These are phyloP conservation scores for Drosophila hydei DNA, from an alignment of 1,140 invertebrate species.

Conservation along the genomic window DNA sequence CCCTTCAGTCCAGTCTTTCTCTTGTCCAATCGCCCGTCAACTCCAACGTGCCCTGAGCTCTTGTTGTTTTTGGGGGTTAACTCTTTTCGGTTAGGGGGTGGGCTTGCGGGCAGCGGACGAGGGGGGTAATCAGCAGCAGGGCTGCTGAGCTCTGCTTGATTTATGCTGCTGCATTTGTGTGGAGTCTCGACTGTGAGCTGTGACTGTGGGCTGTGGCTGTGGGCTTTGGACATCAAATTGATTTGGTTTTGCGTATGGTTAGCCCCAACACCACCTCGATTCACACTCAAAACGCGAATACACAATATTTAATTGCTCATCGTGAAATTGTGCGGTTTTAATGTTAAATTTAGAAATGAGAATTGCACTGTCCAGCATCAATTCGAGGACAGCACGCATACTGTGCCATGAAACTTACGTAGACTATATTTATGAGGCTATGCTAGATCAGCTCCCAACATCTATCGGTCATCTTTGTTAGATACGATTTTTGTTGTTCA, in stretches of 20 bases:
- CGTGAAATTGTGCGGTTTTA: conserved; percentile 68
- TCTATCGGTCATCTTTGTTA: too few relatives aligned
- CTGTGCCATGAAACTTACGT: too few relatives aligned
- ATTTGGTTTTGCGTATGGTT: conserved; percentile 11
- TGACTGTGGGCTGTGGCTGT: background rate
- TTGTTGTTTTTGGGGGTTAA: conserved; percentile 53
- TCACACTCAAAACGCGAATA: conserved; percentile 17
- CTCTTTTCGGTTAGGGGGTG: conserved; percentile 31
- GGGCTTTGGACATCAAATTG: conserved; percentile 22
- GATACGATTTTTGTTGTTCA: too few relatives aligned
- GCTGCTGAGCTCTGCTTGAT: conserved; percentile 35
- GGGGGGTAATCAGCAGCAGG: conserved; percentile 8
- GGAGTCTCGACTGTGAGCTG: background rate
- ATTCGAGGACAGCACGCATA: background rate
- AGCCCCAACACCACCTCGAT: background rate
- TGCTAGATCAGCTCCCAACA: too few relatives aligned
- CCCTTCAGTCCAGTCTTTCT: conserved; percentile 50
- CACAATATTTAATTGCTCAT: conserved; percentile 78
- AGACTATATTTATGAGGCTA: too few relatives aligned
- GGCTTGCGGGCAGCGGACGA: background rate
- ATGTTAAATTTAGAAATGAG: conserved; percentile 71
- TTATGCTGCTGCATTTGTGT: conserved; percentile 30
- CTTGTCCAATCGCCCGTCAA: conserved; percentile 47
- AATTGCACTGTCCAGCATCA: conserved; percentile 27
- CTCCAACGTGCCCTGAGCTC: conserved; percentile 54